Evolutionary conservation across 2,888 invertebrate genomes (phyloP).

Genomic region (Brachyptera putata): DNA sequence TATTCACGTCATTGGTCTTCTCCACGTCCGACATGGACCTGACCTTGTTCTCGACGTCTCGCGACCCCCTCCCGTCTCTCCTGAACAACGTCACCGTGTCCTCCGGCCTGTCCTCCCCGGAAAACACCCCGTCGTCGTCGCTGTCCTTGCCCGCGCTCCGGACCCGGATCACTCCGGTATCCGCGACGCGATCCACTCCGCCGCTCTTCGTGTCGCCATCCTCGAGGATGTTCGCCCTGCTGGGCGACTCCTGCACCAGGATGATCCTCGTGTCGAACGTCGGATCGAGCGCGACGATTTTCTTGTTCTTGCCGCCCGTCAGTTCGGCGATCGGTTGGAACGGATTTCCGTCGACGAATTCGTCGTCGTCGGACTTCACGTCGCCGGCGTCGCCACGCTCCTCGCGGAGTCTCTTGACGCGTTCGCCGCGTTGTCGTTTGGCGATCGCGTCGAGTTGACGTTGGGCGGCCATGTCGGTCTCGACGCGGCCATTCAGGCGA

Average conservation of each 20-base stretch:
- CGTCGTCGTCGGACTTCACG: not conserved
- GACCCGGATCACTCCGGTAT: not conserved
- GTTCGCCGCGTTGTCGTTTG: slow-evolving; percentile 43
- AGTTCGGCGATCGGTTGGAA: slow-evolving; percentile 28
- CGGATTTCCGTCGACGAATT: slow-evolving; percentile 21
- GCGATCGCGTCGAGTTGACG: slow-evolving; percentile 47
- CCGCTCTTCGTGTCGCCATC: not conserved
- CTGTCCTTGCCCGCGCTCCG: not conserved
- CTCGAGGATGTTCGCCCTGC: not conserved
- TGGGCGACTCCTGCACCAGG: not conserved
- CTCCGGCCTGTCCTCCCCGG: too few species aligned
- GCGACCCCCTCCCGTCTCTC: not conserved
- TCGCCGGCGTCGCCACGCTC: slow-evolving; percentile 17
- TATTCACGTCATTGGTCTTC: not conserved
- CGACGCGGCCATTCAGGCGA: slow-evolving; percentile 60
- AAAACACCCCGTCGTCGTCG: not conserved
- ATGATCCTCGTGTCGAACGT: slow-evolving; percentile 4
- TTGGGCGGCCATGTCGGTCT: slow-evolving; percentile 55
- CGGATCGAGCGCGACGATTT: not conserved
- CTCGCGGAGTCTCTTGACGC: slow-evolving; percentile 20
- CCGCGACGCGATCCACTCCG: not conserved
- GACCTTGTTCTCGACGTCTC: too few species aligned
- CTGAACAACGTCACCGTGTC: not conserved
- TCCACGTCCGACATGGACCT: not conserved
- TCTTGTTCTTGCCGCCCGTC: not conserved